Base-by-base conservation (phyloP, 2,888 invertebrate species). In the Schizaphis graminum region DNA sequence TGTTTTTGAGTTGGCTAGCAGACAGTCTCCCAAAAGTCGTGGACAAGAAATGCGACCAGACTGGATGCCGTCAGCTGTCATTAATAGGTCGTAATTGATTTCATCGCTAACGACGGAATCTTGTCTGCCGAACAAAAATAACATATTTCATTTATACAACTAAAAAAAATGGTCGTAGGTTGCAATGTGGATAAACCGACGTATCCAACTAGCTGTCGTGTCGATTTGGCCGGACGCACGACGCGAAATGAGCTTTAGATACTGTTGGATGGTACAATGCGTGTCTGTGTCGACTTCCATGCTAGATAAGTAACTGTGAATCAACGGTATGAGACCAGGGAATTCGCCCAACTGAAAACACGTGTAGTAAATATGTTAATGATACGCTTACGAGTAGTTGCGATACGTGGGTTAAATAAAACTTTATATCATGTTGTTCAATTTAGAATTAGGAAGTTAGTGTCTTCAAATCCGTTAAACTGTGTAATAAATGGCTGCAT, bases 271-370 rank as follows among this genome's bases (percentile, higher is more conserved):
- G 21, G 99, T 99, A 96, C 99, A 99, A 96, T 98, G 98, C 85
- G 99, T 99, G 96, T 99, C 99, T 3, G 99, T 99, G 96, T 99
- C 99, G 91, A 99, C 98, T 96, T 99, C 99, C 97, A 99, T 98
- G 94, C 98, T 98, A 95, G 98, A 98, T 95, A 99, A 96, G 96
- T 99, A 99, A 95, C 98, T 98, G 96, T 98, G 98, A 95, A 99
- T 98, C 95, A 99, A 96, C 8, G 99, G 98, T 95, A 99, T 97
- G 95, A 99, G 96, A 0, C 99, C 99, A 49, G 99, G 99, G 96
- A 99, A 99, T 94, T 97, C 97, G 94, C 98, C 98, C 94, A 97
- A 97, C 98, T 98, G 93, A 49, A 91, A 94, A 77, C 28, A 56
- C 77, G 35, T 77, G 53, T n/a, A 16, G 1, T 61, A 26, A n/a